phyloP scores from a whole-genome alignment of 2,113 vertebrate genomes.

The Ctenomys sociabilis region DNA sequence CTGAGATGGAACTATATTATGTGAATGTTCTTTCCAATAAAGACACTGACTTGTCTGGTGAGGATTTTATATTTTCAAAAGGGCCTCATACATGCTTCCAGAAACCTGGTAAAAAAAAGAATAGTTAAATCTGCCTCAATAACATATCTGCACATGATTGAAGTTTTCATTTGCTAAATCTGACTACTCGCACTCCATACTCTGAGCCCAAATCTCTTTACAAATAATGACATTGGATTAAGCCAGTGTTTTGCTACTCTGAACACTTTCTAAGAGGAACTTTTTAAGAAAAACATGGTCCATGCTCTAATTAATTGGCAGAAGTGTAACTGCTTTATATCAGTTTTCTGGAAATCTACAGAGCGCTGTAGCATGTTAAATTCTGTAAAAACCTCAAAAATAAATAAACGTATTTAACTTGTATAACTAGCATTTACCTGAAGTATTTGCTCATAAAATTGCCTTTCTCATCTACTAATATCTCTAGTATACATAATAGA shows the following conservation, averaged over 20 bases:
- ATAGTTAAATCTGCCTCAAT: background rate
- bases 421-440: background rate
- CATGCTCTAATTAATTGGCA: background rate
- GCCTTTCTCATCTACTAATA: background rate
- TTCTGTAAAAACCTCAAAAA: background rate
- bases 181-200: background rate
- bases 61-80: slow-evolving; percentile 8
- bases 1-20: background rate
- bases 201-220: background rate
- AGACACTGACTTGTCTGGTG: background rate
- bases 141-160: background rate
- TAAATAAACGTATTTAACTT: background rate
- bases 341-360: background rate
- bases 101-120: background rate
- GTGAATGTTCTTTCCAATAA: slow-evolving; percentile 18
- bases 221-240: background rate
- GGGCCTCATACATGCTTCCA: background rate
- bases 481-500: background rate
- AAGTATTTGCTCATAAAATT: background rate
- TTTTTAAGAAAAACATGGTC: background rate
- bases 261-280: background rate
- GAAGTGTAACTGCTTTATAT: background rate
- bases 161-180: slow-evolving; percentile 8
- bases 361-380: background rate
- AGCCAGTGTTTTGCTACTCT: background rate